Evolutionary conservation across 2,113 vertebrate species (phyloP), one percentile per base, ranked within the genome.

Genomic region (Jacana jacana): DNA sequence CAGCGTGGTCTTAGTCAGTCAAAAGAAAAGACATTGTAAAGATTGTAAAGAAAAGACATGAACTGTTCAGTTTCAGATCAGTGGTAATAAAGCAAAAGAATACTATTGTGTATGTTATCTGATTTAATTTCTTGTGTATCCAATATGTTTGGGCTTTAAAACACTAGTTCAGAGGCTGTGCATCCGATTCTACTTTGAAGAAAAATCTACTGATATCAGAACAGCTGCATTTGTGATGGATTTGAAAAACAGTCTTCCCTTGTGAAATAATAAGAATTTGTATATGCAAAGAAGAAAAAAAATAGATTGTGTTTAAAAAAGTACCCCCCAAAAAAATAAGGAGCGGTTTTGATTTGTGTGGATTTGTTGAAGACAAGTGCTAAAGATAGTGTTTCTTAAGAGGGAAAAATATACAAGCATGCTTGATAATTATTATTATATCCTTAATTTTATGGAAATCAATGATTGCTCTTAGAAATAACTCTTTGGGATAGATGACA

Each of bases 91-190:
- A 97, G 49, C 58, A 83, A 60, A 82, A 88, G 51, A 93, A 95
- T 95, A 93, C 90, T 88, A 80, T 81, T 81, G 76, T 75, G 65
- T 68, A 15, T 33, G 37, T 93, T 95, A 95, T 87, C 94, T 95
- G 91, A 96, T 97, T 95, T 97, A 10, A 82, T 95, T 95, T 97
- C 84, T 95, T 69, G 20, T 95, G 61, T 91, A 86, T 87, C 37
- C 76, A 90, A 12, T 89, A 68, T 84, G 40, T 69, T 94, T 94
- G 88, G 58, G 58, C 79, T 97, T 88, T 91, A 84, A 95, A 96
- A 92, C 64, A 57, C 48, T n/a, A 84, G 81, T 88, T 77, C 78
- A 93, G 85, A 85, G 81, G 69, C 86, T 90, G 72, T 91, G 51
- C 80, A 54, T 94, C 40, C 0, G 0, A 91, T 92, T 85, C 81